A percentile compares a stretch with the other conserved stretches of the same genome.
These are phyloP conservation scores for Drosophila pseudoobscura DNA, from an alignment of 1,140 invertebrate genomes.

Conservation along the genomic window DNA sequence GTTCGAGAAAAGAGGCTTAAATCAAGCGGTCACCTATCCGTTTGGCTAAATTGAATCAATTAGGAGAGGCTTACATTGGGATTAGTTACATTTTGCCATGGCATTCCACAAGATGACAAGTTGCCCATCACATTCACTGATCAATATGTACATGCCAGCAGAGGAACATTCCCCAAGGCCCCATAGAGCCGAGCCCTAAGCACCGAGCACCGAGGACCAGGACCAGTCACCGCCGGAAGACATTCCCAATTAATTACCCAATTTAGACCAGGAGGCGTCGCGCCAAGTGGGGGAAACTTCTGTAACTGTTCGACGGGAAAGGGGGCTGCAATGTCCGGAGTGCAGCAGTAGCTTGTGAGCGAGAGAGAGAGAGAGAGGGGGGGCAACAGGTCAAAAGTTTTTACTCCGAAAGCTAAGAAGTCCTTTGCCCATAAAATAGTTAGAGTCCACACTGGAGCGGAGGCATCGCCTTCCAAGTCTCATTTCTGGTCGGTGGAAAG, in stretches of 20 bases:
- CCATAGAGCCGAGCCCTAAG: too few species aligned
- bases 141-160: too few species aligned
- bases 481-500: constrained; percentile 36
- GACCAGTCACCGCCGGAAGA: neutral
- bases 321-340: neutral
- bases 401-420: constrained; percentile 46
- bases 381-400: constrained; percentile 74
- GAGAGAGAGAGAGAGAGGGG: constrained; percentile 2
- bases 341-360: neutral
- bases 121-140: too few species aligned
- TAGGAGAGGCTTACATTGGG: too few species aligned
- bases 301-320: neutral
- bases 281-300: constrained; percentile 38
- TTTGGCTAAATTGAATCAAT: too few species aligned
- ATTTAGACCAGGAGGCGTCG: constrained; percentile 61
- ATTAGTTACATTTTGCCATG: too few species aligned
- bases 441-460: constrained; percentile 1
- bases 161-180: too few species aligned
- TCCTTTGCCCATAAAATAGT: constrained; percentile 37
- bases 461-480: constrained; percentile 12
- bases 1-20: too few species aligned
- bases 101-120: too few species aligned
- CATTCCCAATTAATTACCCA: constrained; percentile 71
- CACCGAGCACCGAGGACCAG: too few species aligned
- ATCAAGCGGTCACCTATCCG: too few species aligned